A percentile compares a stretch with the other conserved stretches of the same genome.
Evolutionary conservation across 2,113 vertebrate species (phyloP).

Genomic region (pig (Sus scrofa)): DNA sequence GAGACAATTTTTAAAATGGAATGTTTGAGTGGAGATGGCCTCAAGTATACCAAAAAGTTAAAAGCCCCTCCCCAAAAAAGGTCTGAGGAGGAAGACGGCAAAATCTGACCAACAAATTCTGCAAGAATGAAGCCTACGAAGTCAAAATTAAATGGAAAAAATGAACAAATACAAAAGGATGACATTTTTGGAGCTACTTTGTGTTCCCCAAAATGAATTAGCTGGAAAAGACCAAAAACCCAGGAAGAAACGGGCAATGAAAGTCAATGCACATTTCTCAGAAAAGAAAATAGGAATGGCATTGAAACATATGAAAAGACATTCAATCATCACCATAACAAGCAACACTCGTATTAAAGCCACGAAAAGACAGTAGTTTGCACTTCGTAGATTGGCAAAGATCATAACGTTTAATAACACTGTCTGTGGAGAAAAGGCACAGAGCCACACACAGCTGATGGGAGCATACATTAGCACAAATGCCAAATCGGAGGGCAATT

Average conservation of each 20-base stretch:
- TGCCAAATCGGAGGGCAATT: slow-evolving; percentile 55
- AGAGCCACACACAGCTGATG: background rate
- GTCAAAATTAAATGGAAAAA: background rate
- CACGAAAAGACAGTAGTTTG: slow-evolving; percentile 6
- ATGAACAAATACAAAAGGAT: background rate
- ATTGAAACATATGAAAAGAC: background rate
- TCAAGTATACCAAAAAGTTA: background rate
- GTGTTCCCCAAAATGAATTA: background rate
- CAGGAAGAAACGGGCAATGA: background rate
- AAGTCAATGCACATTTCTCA: background rate
- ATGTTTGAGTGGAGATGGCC: background rate
- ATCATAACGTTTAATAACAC: background rate
- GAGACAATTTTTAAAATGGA: slow-evolving; percentile 22
- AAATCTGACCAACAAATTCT: slow-evolving; percentile 25
- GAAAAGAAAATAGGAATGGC: background rate
- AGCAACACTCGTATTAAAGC: slow-evolving; percentile 7
- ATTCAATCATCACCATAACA: background rate
- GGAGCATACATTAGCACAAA: background rate
- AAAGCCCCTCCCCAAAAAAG: background rate
- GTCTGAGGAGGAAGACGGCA: background rate
- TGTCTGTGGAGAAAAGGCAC: background rate
- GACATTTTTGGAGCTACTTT: background rate
- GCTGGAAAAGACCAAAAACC: background rate
- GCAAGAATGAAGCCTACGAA: background rate
- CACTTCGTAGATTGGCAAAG: background rate